phyloP scores from a whole-genome alignment of 1,140 invertebrate species.

The Orius laevigatus region DNA sequence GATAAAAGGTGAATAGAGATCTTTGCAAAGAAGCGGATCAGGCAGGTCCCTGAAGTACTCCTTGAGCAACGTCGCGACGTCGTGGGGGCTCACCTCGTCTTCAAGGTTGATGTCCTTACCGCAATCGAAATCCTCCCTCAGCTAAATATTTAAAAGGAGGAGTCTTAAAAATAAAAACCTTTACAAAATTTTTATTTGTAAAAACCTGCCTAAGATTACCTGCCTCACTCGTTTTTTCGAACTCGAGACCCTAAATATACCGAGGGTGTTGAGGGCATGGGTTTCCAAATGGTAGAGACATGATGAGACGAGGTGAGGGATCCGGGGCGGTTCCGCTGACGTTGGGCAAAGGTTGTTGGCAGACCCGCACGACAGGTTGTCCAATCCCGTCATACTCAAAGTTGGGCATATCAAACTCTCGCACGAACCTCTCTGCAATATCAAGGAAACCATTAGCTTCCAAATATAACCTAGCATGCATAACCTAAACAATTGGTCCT shows the following conservation, averaged over 20 bases:
- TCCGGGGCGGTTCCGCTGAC: constrained; percentile 28
- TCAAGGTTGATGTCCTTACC: constrained; percentile 60
- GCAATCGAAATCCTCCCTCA: constrained; percentile 78
- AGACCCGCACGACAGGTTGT: constrained; percentile 26
- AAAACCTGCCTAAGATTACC: constrained; percentile 33
- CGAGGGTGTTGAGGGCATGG: constrained; percentile 63
- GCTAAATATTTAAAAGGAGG: constrained; percentile 34
- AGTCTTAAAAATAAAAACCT: not conserved
- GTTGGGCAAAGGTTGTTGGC: constrained; percentile 22
- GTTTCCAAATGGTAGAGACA: constrained; percentile 66
- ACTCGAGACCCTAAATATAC: constrained; percentile 76
- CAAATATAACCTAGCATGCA: too few species aligned
- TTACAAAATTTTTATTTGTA: constrained; percentile 1
- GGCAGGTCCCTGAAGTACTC: constrained; percentile 86
- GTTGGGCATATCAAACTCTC: constrained; percentile 37
- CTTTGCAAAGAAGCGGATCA: constrained; percentile 74
- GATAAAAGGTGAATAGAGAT: constrained; percentile 76
- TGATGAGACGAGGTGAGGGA: constrained; percentile 55
- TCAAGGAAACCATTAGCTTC: not conserved
- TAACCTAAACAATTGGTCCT: too few species aligned
- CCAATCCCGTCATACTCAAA: constrained; percentile 38
- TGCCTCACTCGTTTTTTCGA: constrained; percentile 82
- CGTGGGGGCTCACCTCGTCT: constrained; percentile 71
- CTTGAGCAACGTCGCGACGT: constrained; percentile 82
- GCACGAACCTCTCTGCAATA: constrained; percentile 45